Evolutionary conservation across 2,888 invertebrate genomes (phyloP).

Genomic region (Petrophora chlorosata): DNA sequence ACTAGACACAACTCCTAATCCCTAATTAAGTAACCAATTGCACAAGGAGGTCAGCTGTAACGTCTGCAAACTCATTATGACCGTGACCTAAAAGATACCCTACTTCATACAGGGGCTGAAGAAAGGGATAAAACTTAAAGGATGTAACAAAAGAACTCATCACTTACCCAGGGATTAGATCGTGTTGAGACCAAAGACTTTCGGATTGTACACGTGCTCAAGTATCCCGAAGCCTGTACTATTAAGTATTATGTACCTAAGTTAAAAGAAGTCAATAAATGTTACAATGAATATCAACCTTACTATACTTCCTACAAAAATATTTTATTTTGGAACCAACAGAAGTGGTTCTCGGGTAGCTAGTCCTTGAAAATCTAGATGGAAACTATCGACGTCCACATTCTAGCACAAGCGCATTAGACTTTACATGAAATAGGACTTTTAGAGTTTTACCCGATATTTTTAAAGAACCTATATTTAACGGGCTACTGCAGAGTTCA

Average conservation of each 20-base stretch:
- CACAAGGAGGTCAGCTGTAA: too few species aligned
- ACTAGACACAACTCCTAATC: too few species aligned
- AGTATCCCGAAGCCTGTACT: background rate
- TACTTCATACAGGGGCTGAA: background rate
- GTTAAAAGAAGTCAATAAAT: too few species aligned
- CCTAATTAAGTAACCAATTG: too few species aligned
- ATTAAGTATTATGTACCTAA: too few species aligned
- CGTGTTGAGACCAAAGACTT: background rate
- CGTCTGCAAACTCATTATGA: too few species aligned
- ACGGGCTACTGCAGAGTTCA: too few species aligned
- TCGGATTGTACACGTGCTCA: background rate
- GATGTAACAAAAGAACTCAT: constrained; percentile 8
- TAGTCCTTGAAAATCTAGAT: background rate
- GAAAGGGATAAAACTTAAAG: constrained; percentile 9
- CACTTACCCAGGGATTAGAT: background rate
- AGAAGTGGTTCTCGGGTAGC: background rate
- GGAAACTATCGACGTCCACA: background rate
- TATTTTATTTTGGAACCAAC: background rate
- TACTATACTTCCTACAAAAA: too few species aligned
- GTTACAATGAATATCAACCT: too few species aligned
- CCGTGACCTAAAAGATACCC: background rate
- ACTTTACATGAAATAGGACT: background rate
- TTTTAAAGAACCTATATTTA: too few species aligned
- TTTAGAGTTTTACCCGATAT: too few species aligned
- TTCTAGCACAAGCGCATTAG: constrained; percentile 3